phyloP scores from a whole-genome alignment of 2,797 vertebrate species.

The Protosalanx chinensis region DNA sequence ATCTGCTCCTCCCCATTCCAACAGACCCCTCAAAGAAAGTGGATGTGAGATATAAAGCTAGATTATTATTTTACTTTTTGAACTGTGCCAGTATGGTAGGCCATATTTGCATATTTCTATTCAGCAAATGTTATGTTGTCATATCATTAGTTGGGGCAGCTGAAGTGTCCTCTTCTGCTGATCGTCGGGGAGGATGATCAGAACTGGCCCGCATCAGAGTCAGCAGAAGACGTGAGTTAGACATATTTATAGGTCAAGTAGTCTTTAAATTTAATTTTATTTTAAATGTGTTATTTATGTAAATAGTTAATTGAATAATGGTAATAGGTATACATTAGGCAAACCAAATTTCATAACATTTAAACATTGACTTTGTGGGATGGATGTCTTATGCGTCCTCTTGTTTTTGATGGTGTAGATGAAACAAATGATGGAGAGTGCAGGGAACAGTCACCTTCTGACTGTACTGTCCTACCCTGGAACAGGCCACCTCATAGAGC shows the following conservation, averaged over 20 bases:
- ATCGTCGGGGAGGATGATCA: conserved; percentile 74
- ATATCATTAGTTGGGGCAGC: conserved; percentile 57
- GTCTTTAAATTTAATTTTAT: neutral
- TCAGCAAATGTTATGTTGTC: neutral
- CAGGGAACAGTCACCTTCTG: conserved; percentile 64
- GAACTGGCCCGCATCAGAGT: conserved; percentile 65
- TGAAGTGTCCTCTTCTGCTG: conserved; percentile 69
- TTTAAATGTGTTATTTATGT: neutral
- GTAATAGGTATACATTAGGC: no score
- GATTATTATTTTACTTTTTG: no score
- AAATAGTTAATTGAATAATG: no score
- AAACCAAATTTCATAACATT: neutral
- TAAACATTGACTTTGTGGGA: no score
- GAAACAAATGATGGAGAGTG: conserved; percentile 61
- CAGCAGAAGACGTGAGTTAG: conserved; percentile 68
- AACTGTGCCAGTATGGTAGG: no score
- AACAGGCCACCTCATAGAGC: conserved; percentile 69
- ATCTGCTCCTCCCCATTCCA: conserved; percentile 67
- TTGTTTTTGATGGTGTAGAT: conserved; percentile 51
- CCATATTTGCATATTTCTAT: neutral
- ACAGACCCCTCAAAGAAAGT: conserved; percentile 57
- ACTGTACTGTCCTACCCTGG: conserved; percentile 61
- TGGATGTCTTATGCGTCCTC: neutral
- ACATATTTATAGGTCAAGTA: no score
- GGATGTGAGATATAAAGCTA: conserved; percentile 51